A percentile compares a stretch with the other conserved stretches of the same genome.
phyloP scores from a whole-genome alignment of 2,888 invertebrate species.

The Rhagium mordax region DNA sequence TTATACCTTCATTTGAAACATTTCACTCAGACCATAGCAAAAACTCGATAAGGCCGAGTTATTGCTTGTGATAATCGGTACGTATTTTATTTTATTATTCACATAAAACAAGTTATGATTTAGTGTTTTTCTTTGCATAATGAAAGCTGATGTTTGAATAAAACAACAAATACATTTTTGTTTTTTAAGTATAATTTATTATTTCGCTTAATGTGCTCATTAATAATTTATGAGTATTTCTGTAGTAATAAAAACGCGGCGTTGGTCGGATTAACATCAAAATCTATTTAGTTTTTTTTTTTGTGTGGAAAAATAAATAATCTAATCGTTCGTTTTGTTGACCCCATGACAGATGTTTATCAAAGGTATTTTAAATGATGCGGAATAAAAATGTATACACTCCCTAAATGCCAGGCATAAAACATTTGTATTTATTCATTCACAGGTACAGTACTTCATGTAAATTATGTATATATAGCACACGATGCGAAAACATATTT shows the following conservation, averaged over 20 bases:
- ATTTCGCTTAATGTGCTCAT: constrained; percentile 17
- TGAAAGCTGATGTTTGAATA: constrained; percentile 1
- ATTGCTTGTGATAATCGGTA: not conserved
- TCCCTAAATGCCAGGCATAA: too few relatives aligned
- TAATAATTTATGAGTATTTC: constrained; percentile 34
- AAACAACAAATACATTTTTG: constrained; percentile 9
- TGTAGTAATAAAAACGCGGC: constrained; percentile 17
- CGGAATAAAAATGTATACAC: not conserved
- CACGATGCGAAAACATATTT: too few relatives aligned
- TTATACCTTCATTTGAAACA: not conserved
- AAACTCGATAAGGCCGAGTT: not conserved
- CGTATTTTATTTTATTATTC: constrained; percentile 18
- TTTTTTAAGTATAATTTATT: constrained; percentile 26
- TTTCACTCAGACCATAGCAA: not conserved
- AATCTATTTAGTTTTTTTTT: constrained; percentile 35
- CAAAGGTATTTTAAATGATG: constrained; percentile 7
- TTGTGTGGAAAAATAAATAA: constrained; percentile 25
- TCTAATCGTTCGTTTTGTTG: constrained; percentile 34
- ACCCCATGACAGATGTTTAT: constrained; percentile 38
- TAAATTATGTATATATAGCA: not conserved
- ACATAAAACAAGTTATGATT: constrained; percentile 3
- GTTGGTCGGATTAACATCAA: constrained; percentile 24
- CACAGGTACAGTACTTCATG: not conserved
- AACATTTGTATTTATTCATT: not conserved
- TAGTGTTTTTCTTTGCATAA: constrained; percentile 2